Conservation (phyloP, 2,797 vertebrate genomes). For the Melanotaenia trifasciata region DNA sequence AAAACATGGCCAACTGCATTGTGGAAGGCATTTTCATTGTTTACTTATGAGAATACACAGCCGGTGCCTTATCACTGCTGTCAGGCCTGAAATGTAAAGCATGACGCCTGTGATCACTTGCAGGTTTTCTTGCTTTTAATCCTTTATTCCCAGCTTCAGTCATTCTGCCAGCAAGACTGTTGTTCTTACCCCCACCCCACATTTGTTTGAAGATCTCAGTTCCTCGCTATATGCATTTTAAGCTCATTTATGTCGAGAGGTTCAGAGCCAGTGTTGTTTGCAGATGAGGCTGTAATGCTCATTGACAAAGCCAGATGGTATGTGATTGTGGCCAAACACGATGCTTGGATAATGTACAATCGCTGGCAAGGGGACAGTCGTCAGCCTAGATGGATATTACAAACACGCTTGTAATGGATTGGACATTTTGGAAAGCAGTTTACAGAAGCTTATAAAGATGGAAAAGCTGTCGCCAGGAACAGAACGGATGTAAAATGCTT, state of each 20-base stretch:
- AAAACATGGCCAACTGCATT: constrained; percentile 62
- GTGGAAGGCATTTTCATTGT: constrained; percentile 74
- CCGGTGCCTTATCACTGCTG: constrained; percentile 75
- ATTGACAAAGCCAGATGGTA: constrained; percentile 84
- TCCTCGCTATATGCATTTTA: constrained; percentile 69
- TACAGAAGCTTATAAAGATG: constrained; percentile 76
- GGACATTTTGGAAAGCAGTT: constrained; percentile 78
- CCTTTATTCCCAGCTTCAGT: constrained; percentile 71
- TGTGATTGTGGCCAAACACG: constrained; percentile 84
- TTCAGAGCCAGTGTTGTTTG: constrained; percentile 82
- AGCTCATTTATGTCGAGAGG: constrained; percentile 75
- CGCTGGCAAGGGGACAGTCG: constrained; percentile 77
- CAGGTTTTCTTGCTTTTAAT: constrained; percentile 76
- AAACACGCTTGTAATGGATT: constrained; percentile 85
- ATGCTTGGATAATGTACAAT: constrained; percentile 83
- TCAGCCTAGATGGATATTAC: constrained; percentile 84
- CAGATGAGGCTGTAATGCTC: constrained; percentile 82
- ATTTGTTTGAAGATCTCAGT: constrained; percentile 75
- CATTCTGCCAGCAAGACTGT: constrained; percentile 58
- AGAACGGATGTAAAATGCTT: constrained; percentile 75
- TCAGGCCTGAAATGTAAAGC: constrained; percentile 78
- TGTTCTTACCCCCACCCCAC: constrained; percentile 23
- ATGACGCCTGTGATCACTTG: constrained; percentile 69
- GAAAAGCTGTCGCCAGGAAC: constrained; percentile 65
- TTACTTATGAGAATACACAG: constrained; percentile 75